Base-by-base conservation (phyloP, 1,140 invertebrate species). In the Cotesia vestalis region DNA sequence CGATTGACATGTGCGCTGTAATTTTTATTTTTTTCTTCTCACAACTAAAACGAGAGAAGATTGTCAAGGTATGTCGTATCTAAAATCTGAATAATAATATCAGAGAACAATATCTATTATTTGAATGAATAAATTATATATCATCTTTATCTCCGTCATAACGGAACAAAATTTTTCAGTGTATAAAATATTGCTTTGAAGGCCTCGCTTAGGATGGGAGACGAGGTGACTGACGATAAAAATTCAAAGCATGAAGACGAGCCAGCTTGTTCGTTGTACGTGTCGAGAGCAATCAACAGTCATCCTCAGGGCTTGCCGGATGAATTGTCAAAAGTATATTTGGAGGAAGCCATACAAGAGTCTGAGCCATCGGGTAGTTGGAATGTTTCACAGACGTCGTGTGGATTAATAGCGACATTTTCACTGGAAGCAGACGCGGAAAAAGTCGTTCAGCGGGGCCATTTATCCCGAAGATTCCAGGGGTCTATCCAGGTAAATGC, bases 401-500 rank as follows among this genome's bases (percentile, higher is more conserved):
- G 86, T 72, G 86, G 85, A 0, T 63, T 87, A 1, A 85, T 88
- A 20, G 84, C 81, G 0, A 80, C 84, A 0, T 88, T 88, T 40
- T 73, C 75, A 0, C 72, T 77, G 4, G 86, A 88, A 77, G 61
- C 71, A 4, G 87, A 88, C 14, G 85, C 85, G 1, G 84, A 86
- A 3, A 84, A 84, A 59, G 61, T 86, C 0, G 69, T 88, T 1
- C 83, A 85, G 36, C 78, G 76, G 3, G 79, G 75, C 0, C 80
- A 86, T 72, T 72, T 88, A 8, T 81, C 81, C 0, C 78, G 79
- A 14, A 77, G 82, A 17, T 83, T 88, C n/a, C 80, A 82, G 34
- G 79, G 83, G 60, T 81, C 85, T 3, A 81, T 88, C 72, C 86
- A 88, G 78, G 85, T 88, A 78, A 11, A 6, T 69, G 27, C 27